A percentile compares a stretch with the other conserved stretches of the same genome.
These are phyloP conservation scores for Enteromius unitaeniatus DNA, from an alignment of 2,797 vertebrate genomes.

Conservation along the genomic window DNA sequence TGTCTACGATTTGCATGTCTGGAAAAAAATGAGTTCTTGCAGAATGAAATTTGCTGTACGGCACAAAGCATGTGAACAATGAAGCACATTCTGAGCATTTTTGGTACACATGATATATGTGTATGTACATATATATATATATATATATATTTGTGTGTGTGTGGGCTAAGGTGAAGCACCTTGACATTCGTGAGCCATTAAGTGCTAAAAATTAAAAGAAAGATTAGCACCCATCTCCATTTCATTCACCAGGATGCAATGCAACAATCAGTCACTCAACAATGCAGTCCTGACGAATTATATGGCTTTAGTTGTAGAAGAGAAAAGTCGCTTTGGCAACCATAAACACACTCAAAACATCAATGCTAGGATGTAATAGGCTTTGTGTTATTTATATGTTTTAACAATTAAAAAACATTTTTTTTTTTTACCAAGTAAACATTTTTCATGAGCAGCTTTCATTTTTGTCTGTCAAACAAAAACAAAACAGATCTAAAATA, in stretches of 20 bases:
- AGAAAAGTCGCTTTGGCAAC: slow-evolving; percentile 67
- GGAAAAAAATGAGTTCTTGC: slow-evolving; percentile 1
- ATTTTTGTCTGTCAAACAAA: slow-evolving; percentile 64
- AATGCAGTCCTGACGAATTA: slow-evolving; percentile 53
- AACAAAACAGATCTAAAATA: slow-evolving; percentile 56
- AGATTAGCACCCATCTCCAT: slow-evolving; percentile 53
- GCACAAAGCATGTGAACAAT: slow-evolving; percentile 1
- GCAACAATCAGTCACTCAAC: too few relatives aligned
- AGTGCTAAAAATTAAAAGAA: slow-evolving; percentile 39
- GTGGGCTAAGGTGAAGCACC: slow-evolving; percentile 33
- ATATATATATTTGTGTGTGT: background rate
- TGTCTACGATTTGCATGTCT: slow-evolving; percentile 18
- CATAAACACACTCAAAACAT: slow-evolving; percentile 65
- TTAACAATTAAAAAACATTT: slow-evolving; percentile 62
- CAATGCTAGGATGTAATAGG: slow-evolving; percentile 59
- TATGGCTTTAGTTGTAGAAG: slow-evolving; percentile 72
- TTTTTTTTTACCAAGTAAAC: slow-evolving; percentile 65
- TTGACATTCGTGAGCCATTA: slow-evolving; percentile 50
- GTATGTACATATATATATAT: background rate
- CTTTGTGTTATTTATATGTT: slow-evolving; percentile 54
- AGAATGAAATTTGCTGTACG: slow-evolving; percentile 3
- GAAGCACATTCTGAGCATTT: slow-evolving; percentile 42
- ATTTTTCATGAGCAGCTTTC: slow-evolving; percentile 74
- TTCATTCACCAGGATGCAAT: slow-evolving; percentile 49
- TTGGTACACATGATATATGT: slow-evolving; percentile 26